Evolutionary conservation across 2,113 vertebrate genomes (phyloP).

Genomic region (Euleptes europaea): DNA sequence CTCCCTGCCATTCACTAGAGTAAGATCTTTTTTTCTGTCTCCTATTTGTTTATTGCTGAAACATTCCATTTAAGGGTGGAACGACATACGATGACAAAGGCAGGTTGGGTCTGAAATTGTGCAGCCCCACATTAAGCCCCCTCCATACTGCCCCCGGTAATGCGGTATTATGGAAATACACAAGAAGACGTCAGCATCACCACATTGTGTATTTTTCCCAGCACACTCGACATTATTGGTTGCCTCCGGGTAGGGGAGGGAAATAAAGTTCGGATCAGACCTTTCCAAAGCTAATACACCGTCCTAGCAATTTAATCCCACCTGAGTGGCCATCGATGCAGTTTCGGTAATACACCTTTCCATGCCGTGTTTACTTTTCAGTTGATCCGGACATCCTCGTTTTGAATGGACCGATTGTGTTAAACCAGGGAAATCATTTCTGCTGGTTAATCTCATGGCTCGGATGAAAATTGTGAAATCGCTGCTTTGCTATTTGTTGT

Average conservation of each 20-base stretch:
- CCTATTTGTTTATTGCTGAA: background rate
- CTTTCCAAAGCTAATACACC: background rate
- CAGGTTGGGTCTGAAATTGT: background rate
- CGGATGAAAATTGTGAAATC: slow-evolving; percentile 7
- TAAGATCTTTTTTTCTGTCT: too few relatives aligned
- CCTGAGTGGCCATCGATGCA: background rate
- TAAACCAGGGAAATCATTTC: background rate
- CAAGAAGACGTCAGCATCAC: background rate
- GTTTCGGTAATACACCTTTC: background rate
- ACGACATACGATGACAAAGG: background rate
- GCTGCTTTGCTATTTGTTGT: background rate
- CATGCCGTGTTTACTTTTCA: background rate
- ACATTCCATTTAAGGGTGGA: background rate
- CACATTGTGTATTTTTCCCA: background rate
- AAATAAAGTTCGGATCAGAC: background rate
- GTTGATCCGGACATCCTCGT: slow-evolving; percentile 1
- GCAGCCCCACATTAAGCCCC: too few relatives aligned
- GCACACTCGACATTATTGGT: background rate
- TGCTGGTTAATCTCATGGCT: background rate
- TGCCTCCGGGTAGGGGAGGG: background rate
- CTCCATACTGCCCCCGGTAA: too few relatives aligned
- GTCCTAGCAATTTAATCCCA: background rate
- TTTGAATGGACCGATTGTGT: background rate
- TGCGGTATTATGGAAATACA: too few relatives aligned
- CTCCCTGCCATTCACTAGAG: too few relatives aligned